Evolutionary conservation across 92 coral and sea anemone species (phyloP).

Genomic region (Porites lobata): DNA sequence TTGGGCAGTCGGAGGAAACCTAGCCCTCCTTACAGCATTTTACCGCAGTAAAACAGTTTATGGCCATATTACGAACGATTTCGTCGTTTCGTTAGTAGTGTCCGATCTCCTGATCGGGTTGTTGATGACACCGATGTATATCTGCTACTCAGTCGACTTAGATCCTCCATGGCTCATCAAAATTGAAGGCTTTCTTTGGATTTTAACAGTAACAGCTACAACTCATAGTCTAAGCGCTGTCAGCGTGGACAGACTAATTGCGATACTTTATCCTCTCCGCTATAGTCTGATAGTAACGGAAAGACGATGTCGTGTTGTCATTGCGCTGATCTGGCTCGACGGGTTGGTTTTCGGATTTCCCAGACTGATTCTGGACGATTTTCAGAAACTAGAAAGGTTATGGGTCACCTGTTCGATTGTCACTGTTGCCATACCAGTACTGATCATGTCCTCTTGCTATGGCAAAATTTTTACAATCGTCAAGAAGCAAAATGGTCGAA

Average conservation of each 20-base stretch:
- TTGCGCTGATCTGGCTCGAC: conserved; percentile 48
- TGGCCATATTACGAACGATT: conserved; percentile 28
- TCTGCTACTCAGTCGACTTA: conserved; percentile 5
- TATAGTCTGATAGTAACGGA: conserved; percentile 60
- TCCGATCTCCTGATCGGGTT: conserved; percentile 67
- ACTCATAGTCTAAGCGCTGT: conserved; percentile 73
- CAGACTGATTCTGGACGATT: conserved; percentile 33
- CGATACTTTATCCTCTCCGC: conserved; percentile 49
- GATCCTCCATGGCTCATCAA: conserved; percentile 25
- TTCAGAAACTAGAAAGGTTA: conserved; percentile 28
- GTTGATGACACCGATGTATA: conserved; percentile 62
- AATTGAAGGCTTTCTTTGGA: conserved; percentile 68
- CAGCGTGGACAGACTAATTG: conserved; percentile 63
- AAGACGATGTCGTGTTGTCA: conserved; percentile 51
- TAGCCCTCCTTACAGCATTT: conserved; percentile 44
- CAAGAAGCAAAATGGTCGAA: conserved; percentile 32
- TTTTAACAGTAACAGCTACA: conserved; percentile 67
- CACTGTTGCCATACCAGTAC: conserved; percentile 56
- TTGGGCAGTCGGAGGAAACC: conserved; percentile 63
- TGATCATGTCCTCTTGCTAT: conserved; percentile 46
- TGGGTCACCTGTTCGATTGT: conserved; percentile 68
- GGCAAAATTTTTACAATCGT: conserved; percentile 48
- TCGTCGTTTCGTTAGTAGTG: conserved; percentile 51
- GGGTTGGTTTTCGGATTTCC: conserved; percentile 48
- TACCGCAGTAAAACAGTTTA: conserved; percentile 37